Evolutionary conservation across 92 coral and sea anemone genomes (phyloP), one percentile per base, ranked within the genome.

Genomic region (Siderastrea radians): DNA sequence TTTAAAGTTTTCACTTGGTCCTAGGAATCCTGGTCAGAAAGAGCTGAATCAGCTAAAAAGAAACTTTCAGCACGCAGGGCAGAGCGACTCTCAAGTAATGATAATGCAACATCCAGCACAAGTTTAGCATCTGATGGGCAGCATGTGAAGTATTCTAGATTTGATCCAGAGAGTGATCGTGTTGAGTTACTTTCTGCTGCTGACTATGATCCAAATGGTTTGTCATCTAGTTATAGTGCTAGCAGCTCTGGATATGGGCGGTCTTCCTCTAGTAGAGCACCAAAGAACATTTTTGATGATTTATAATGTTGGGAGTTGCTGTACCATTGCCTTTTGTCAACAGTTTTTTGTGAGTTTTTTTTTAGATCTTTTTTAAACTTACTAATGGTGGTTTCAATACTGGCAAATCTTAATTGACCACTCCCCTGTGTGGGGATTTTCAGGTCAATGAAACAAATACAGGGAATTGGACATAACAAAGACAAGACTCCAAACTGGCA

Each of bases 281-380:
- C 99, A 3, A 96, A 95, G 85, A 98, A 98, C 83, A 88, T 98
- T 52, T 98, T 98, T 84, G 99, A 98, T 89, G 99, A 98, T 83
- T 94, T 98, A 80, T 97, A 61, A 92, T 60, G 62, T 14, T 38
- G 43, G 26, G 48, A 53, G 16, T 26, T 58, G 66, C 61, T 55
- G 12, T 55, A 7, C 9, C 12, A 7, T 8, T 55, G 10, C 61
- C 61, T 7, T 14, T 55, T 55, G 10, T 7, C 10, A 55, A 55
- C 38, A 26, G 38, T 0, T 26, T 26, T 26, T 26, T 26, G 38
- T 26, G 38, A 55, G 61, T 55, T 55, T 55, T 14, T 7, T 2
- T 55, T 4, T 8, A 7, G 10, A 7, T 55, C 8, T 55, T 14
- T 55, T 11, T 3, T 8, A 55, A 1, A 55, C 61, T 7, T 14